Percentiles rank a stretch among this genome's conserved stretches.
Evolutionary conservation across 2,888 invertebrate genomes (phyloP).

Genomic region (Clunio marinus): DNA sequence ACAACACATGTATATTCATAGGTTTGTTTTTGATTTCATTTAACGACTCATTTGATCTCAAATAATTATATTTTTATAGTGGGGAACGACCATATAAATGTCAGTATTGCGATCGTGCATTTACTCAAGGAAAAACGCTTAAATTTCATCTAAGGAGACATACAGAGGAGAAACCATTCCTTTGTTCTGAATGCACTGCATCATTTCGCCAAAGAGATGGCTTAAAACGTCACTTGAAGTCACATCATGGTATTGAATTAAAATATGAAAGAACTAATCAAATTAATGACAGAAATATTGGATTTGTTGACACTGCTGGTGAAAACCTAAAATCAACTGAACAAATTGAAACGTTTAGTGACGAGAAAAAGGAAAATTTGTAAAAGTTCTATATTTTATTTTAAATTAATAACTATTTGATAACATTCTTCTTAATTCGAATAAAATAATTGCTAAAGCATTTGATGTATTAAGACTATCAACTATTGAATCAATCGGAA

Average conservation of each 20-base stretch:
- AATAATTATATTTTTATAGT: not conserved
- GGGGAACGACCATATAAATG: conserved; percentile 46
- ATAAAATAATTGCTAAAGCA: conserved; percentile 76
- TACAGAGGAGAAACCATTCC: conserved; percentile 47
- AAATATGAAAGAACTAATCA: conserved; percentile 13
- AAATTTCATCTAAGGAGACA: conserved; percentile 47
- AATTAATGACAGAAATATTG: not conserved
- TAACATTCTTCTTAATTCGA: conserved; percentile 62
- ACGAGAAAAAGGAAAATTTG: not conserved
- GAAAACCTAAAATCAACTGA: conserved; percentile 7
- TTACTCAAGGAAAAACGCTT: conserved; percentile 47
- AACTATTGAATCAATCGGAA: conserved; percentile 70
- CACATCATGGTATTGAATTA: conserved; percentile 5
- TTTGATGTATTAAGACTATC: conserved; percentile 84
- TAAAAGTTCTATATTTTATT: not conserved
- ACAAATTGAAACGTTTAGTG: no score
- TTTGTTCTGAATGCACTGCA: conserved; percentile 45
- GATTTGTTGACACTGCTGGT: no score
- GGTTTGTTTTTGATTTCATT: conserved; percentile 40
- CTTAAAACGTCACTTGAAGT: conserved; percentile 42
- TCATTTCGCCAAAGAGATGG: conserved; percentile 47
- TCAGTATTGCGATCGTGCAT: conserved; percentile 45
- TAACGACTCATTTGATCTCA: not conserved
- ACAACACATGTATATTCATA: conserved; percentile 47
- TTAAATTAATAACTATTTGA: conserved; percentile 1